Evolutionary conservation across 2,113 vertebrate species (phyloP), one percentile per base, ranked within the genome.

Genomic region (Phalacrocorax pelagicus): DNA sequence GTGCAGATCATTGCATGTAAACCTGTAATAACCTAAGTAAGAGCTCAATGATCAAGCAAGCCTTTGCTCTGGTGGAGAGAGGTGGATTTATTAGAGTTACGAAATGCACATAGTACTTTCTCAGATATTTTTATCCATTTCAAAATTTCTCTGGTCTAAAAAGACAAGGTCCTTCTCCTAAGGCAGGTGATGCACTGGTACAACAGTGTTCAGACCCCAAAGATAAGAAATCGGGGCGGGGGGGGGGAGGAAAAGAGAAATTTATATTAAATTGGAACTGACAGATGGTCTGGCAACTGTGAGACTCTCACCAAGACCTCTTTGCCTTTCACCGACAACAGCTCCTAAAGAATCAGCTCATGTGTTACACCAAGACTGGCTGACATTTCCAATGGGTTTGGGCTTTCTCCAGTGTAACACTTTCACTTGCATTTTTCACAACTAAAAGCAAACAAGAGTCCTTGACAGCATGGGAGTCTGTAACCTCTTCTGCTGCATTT

Each of bases 201-300:
- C 2, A 51, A 40, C 51, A 81, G 26, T 24, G 26, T 46, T 80
- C 58, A 54, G 22, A 13, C 15, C 69, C 38, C 47, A 73, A 32
- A 70, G n/a, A 67, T 46, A 77, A 90, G 47, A 91, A 91, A 93
- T 65, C 8, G 5, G 47, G 47, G 21, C 2, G 47, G 22, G 47
- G 11, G 13, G 24, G 24, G 15, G 26, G 13, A 15, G 5, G 5
- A 22, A 5, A 4, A 20, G 26, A 93, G 15, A 62, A 71, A 72
- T 59, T 59, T 62, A 22, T n/a, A 27, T 66, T 42, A 62, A 65
- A 92, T 84, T 52, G 89, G 80, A 84, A 26, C 40, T 87, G 70
- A 92, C 78, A 86, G 92, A 80, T 92, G 63, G 80, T 70, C 51
- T 92, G 57, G 92, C 86, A 92, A 92, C n/a, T 16, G 21, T 18